A percentile compares a stretch with the other conserved stretches of the same genome.
These are phyloP conservation scores for Paramormyrops kingsleyae DNA, from an alignment of 2,113 vertebrate genomes.

Conservation along the genomic window DNA sequence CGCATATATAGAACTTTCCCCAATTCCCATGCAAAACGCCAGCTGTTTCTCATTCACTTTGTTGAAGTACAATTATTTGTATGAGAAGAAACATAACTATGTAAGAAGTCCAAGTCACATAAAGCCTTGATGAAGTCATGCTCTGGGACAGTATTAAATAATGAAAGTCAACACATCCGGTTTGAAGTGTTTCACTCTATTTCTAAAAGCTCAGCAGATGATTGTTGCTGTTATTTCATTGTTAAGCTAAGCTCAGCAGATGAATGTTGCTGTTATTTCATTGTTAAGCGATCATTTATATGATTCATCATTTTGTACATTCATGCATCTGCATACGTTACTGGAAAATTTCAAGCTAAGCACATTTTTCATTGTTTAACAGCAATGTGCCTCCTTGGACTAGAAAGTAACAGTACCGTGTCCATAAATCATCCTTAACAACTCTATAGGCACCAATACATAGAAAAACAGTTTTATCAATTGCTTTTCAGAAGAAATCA, in stretches of 20 bases:
- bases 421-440: background rate
- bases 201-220: background rate
- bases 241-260: background rate
- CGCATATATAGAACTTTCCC: background rate
- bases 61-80: background rate
- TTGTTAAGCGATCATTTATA: background rate
- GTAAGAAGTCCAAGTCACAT: background rate
- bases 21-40: background rate
- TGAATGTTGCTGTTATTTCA: background rate
- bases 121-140: background rate
- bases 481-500: background rate
- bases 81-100: background rate
- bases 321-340: background rate
- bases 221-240: background rate
- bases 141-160: background rate
- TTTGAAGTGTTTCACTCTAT: background rate
- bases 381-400: background rate
- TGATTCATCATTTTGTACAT: background rate
- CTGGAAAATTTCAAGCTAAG: background rate
- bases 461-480: background rate
- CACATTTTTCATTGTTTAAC: background rate
- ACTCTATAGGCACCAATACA: background rate
- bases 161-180: background rate
- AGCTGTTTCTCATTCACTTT: background rate
- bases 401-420: background rate